phyloP scores from a whole-genome alignment of 2,113 vertebrate genomes.

The Agapornis roseicollis region DNA sequence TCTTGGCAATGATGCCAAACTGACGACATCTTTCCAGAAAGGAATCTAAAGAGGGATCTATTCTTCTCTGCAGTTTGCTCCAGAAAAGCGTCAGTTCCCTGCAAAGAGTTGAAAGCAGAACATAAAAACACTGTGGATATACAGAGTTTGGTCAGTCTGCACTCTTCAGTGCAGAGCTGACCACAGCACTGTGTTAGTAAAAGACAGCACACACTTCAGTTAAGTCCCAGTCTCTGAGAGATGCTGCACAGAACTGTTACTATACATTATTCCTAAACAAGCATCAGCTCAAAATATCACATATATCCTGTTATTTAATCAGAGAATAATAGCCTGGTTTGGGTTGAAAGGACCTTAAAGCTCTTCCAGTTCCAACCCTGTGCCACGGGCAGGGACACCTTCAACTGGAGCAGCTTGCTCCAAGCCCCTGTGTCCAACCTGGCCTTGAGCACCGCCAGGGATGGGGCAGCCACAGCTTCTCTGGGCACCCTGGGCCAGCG shows the following conservation, averaged over 20 bases:
- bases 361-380: not conserved
- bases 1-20: conserved; percentile 95
- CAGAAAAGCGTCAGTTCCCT: conserved; percentile 96
- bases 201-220: not conserved
- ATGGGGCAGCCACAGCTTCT: not conserved
- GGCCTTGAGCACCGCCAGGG: not conserved
- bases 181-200: not conserved
- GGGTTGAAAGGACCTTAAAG: not conserved
- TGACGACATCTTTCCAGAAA: conserved; percentile 96
- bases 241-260: not conserved
- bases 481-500: too few species aligned
- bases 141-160: not conserved
- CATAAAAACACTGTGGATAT: not conserved
- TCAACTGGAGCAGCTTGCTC: not conserved
- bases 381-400: not conserved
- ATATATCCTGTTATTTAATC: not conserved
- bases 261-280: not conserved
- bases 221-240: not conserved
- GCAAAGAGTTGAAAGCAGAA: not conserved
- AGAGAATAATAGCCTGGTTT: not conserved
- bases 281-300: not conserved
- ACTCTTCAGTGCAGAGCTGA: not conserved
- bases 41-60: conserved; percentile 88
- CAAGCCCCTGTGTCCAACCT: not conserved
- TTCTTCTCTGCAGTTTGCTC: conserved; percentile 95